Evolutionary conservation across 2,888 invertebrate species (phyloP), one percentile per base, ranked within the genome.

Genomic region (Meloe dianella): DNA sequence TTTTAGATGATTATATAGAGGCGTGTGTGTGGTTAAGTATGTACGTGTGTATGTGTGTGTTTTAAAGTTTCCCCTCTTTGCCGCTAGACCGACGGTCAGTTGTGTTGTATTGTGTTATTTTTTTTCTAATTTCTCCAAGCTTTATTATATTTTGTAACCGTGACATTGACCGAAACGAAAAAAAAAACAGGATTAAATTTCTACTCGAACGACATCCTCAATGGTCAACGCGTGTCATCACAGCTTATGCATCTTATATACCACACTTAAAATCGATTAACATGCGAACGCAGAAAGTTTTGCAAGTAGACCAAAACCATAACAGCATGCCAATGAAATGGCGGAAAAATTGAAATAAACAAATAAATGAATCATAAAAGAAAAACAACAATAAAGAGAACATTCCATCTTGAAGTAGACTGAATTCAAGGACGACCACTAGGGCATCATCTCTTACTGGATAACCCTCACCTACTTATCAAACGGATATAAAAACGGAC

Each of bases 301-400:
- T 73, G 75, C 78, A 81, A 81, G 79, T 82, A 80, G 81, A 81
- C 79, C 80, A 78, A 79, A 78, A 78, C 79, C 74, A 65, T 67
- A 63, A 57, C 66, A 73, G 68, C 70, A 74, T 74, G 70, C 65
- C 73, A 75, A 78, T 76, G 74, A 71, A 63, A 57, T 29, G 2
- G 17, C 4, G n/a, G n/a, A 47, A 8, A 14, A 24, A 41, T 41
- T 17, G 27, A 24, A 61, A 29, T n/a, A 24, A 41, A n/a, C 7
- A 9, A 38, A 61, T 61, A 24, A 29, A 38, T 61, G 29, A 12
- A 57, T 14, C 22, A 20, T n/a, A 9, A 6, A 17, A 32, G 38
- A 4, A 22, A 17, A 35, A 29, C 38, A 2, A 41, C 10, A 57
- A 20, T 29, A 30, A 32, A 56, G 29, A 64, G 58, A 56, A 60